Evolutionary conservation across 2,888 invertebrate species (phyloP).

Genomic region (Microdon myrmicae): DNA sequence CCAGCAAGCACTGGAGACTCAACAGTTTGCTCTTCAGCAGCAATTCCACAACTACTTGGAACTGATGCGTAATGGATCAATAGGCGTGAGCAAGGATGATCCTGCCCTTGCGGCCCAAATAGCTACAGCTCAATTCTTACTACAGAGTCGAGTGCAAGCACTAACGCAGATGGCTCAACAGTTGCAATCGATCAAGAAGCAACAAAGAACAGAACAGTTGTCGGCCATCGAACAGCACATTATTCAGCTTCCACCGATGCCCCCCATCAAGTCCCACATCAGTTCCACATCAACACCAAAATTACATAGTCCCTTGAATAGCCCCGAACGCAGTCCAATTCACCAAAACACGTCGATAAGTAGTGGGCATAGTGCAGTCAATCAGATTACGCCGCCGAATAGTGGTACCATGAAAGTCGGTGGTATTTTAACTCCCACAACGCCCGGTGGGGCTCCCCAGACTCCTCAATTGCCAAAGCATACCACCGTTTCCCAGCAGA

Average conservation of each 20-base stretch:
- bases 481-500: slow-evolving; percentile 68
- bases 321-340: slow-evolving; percentile 64
- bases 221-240: slow-evolving; percentile 49
- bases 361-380: slow-evolving; percentile 58
- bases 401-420: slow-evolving; percentile 64
- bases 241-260: slow-evolving; percentile 54
- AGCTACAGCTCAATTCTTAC: slow-evolving; percentile 76
- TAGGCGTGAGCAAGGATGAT: slow-evolving; percentile 61
- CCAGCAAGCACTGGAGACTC: slow-evolving; percentile 64
- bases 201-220: slow-evolving; percentile 68
- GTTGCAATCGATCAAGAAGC: slow-evolving; percentile 81
- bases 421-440: slow-evolving; percentile 71
- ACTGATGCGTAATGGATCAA: slow-evolving; percentile 60
- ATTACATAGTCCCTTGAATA: slow-evolving; percentile 62
- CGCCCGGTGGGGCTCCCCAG: slow-evolving; percentile 69
- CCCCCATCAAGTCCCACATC: slow-evolving; percentile 31
- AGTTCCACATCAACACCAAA: slow-evolving; percentile 62
- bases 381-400: slow-evolving; percentile 69
- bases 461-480: slow-evolving; percentile 70
- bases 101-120: slow-evolving; percentile 61
- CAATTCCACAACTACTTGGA: slow-evolving; percentile 66
- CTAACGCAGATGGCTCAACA: slow-evolving; percentile 87
- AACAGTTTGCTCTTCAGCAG: slow-evolving; percentile 65
- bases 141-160: slow-evolving; percentile 80
- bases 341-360: slow-evolving; percentile 50